Conservation (phyloP, 2,888 invertebrate species). For the Cheilosia impressa region DNA sequence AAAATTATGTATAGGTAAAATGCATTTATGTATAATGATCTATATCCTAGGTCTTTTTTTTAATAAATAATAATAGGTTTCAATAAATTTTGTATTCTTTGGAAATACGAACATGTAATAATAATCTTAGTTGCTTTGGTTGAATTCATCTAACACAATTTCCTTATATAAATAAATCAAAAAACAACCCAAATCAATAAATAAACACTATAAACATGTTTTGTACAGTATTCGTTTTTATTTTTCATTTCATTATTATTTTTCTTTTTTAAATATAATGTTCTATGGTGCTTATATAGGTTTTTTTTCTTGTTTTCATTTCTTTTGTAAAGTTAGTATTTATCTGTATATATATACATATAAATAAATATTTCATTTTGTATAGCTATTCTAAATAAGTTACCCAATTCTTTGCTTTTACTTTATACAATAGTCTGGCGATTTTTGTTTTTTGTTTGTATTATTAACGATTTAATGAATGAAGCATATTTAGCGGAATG, state of each 20-base stretch:
- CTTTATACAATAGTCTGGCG: conserved; percentile 60
- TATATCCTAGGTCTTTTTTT: conserved; percentile 23
- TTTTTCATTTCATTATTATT: conserved; percentile 22
- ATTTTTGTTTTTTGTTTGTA: conserved; percentile 27
- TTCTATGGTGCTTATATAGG: conserved; percentile 69
- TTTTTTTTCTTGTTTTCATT: conserved; percentile 18
- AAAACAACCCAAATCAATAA: conserved; percentile 45
- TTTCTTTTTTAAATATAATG: conserved; percentile 47
- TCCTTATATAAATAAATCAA: conserved; percentile 22
- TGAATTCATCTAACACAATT: conserved; percentile 21
- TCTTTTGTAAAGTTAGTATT: conserved; percentile 64
- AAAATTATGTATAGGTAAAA: conserved; percentile 66
- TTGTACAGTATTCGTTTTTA: conserved; percentile 71
- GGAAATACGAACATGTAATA: conserved; percentile 57
- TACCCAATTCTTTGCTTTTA: conserved; percentile 67
- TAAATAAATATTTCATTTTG: conserved; percentile 61
- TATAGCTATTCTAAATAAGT: conserved; percentile 70
- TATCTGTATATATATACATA: conserved; percentile 63
- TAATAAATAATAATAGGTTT: conserved; percentile 44
- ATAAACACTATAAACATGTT: conserved; percentile 48
- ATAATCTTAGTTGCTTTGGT: conserved; percentile 19
- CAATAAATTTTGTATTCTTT: conserved; percentile 22
- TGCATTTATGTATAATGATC: conserved; percentile 55
- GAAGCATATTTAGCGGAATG: conserved; percentile 73
- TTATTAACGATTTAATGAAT: conserved; percentile 67